A percentile compares a stretch with the other conserved stretches of the same genome.
Conservation (phyloP, 2,113 vertebrate genomes). For the Boleophthalmus pectinirostris region DNA sequence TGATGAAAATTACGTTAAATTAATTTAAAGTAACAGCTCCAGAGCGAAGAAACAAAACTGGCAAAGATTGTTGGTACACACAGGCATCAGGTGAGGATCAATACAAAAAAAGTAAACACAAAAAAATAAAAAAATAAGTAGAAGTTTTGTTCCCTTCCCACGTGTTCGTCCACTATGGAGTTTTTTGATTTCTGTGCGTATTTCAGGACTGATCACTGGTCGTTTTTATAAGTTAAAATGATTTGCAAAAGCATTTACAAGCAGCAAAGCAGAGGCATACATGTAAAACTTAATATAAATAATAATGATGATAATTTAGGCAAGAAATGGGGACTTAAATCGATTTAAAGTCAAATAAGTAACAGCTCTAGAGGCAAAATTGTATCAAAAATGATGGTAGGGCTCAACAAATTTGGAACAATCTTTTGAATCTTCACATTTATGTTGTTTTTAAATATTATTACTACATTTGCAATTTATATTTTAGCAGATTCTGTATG, state of each 20-base stretch:
- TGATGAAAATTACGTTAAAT: not conserved
- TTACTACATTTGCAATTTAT: too few species aligned
- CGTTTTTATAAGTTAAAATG: too few species aligned
- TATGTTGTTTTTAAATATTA: too few species aligned
- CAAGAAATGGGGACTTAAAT: slow-evolving; percentile 13
- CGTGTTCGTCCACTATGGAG: too few species aligned
- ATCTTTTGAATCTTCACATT: too few species aligned
- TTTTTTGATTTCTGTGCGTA: too few species aligned
- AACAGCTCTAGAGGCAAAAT: slow-evolving; percentile 38
- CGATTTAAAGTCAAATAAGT: slow-evolving; percentile 15
- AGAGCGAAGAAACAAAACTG: not conserved
- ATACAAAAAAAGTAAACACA: not conserved
- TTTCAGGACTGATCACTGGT: too few species aligned
- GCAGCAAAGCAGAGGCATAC: slow-evolving; percentile 37
- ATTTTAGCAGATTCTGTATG: too few species aligned
- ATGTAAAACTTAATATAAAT: slow-evolving; percentile 6
- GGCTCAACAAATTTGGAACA: not conserved
- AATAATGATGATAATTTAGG: slow-evolving; percentile 25
- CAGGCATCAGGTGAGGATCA: not conserved
- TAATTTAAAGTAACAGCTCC: not conserved
- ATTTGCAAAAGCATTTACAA: not conserved
- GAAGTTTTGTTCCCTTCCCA: not conserved
- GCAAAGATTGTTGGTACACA: not conserved
- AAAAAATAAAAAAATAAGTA: not conserved
- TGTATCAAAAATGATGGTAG: slow-evolving; percentile 21